phyloP scores from a whole-genome alignment of 2,888 invertebrate species.

The Drosophila meridionalis region DNA sequence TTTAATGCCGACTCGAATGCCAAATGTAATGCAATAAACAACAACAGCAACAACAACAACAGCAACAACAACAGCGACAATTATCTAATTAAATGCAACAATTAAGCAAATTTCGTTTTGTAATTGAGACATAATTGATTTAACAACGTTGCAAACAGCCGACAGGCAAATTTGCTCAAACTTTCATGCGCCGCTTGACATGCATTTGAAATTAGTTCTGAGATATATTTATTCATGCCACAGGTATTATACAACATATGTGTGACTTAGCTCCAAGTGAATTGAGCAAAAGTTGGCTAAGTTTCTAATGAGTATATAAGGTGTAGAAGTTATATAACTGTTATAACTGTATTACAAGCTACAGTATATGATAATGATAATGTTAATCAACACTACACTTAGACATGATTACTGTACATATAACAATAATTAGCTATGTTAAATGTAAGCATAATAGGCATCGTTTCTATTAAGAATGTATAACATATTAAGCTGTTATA shows the following conservation, averaged over 20 bases:
- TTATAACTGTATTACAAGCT: background rate
- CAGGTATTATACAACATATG: background rate
- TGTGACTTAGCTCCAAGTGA: background rate
- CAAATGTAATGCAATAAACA: slow-evolving; percentile 30
- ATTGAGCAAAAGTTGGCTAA: background rate
- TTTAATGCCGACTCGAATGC: slow-evolving; percentile 22
- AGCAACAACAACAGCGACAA: slow-evolving; percentile 14
- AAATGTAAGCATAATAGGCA: background rate
- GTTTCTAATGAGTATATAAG: background rate
- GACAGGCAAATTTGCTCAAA: background rate
- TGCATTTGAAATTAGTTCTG: background rate
- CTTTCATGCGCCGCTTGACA: background rate
- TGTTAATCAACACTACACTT: too few relatives aligned
- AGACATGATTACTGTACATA: background rate
- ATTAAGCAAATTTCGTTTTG: slow-evolving; percentile 28
- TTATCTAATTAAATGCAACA: slow-evolving; percentile 44
- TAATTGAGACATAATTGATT: slow-evolving; percentile 39
- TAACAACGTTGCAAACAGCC: slow-evolving; percentile 10
- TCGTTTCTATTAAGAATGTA: background rate
- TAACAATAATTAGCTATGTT: background rate
- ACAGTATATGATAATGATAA: background rate
- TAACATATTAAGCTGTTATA: background rate
- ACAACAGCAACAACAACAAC: slow-evolving; percentile 9
- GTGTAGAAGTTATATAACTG: background rate
- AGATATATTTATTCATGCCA: background rate